Conservation (phyloP, 2,888 invertebrate species). For the Drosophila recens region DNA sequence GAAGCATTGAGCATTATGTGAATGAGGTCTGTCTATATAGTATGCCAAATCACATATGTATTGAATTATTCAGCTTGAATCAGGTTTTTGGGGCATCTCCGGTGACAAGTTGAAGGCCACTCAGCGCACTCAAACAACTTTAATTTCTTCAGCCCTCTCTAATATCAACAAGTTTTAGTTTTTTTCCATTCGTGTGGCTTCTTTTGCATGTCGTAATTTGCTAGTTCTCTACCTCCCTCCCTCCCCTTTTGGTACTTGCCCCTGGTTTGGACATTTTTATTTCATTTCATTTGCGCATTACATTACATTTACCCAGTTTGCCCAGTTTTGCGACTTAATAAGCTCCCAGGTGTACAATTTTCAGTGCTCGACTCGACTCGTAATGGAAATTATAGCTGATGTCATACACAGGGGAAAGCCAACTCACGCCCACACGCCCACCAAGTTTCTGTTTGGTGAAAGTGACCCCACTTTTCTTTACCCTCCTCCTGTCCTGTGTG, state of each 20-base stretch:
- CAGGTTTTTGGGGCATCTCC: not conserved
- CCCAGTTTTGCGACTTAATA: constrained; percentile 64
- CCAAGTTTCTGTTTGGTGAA: constrained; percentile 47
- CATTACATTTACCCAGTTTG: constrained; percentile 54
- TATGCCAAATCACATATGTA: constrained; percentile 7
- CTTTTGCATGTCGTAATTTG: constrained; percentile 46
- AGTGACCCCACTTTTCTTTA: constrained; percentile 50
- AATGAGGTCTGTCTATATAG: not conserved
- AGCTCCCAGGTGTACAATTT: constrained; percentile 82
- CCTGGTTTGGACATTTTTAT: constrained; percentile 54
- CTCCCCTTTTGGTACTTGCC: not conserved
- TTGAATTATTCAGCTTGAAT: constrained; percentile 22
- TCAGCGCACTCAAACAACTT: not conserved
- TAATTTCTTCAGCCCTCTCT: not conserved
- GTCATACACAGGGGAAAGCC: constrained; percentile 73
- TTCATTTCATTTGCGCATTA: constrained; percentile 79
- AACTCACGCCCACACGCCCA: constrained; percentile 20
- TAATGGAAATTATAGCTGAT: constrained; percentile 81
- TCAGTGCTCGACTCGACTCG: constrained; percentile 71
- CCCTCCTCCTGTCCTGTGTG: not conserved
- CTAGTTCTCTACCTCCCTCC: constrained; percentile 1
- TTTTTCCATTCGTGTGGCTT: constrained; percentile 25
- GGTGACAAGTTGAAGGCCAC: constrained; percentile 14
- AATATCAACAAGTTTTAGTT: constrained; percentile 52
- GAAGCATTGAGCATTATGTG: constrained; percentile 24